These are phyloP conservation scores for Napeogenes inachia DNA, from an alignment of 2,888 invertebrate genomes.

Conservation along the genomic window DNA sequence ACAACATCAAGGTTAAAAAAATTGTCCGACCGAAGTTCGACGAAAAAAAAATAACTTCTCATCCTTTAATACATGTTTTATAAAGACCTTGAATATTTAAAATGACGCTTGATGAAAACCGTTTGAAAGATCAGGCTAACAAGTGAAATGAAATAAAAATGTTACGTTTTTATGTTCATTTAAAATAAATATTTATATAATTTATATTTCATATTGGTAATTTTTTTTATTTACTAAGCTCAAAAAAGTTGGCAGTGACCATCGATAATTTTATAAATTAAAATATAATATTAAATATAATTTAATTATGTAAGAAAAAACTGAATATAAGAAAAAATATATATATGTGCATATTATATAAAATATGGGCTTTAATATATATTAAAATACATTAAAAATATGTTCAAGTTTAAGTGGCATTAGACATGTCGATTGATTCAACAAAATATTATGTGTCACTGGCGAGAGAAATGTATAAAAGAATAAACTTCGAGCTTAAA, in stretches of 20 bases:
- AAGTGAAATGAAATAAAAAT: too few relatives aligned
- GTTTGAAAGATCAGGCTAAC: too few relatives aligned
- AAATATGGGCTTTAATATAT: not conserved
- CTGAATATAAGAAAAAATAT: not conserved
- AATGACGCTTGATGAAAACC: too few relatives aligned
- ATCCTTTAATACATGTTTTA: not conserved
- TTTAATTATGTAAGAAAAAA: not conserved
- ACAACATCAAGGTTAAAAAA: conserved; percentile 1
- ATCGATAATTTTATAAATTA: too few relatives aligned
- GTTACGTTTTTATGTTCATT: too few relatives aligned
- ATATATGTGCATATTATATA: not conserved
- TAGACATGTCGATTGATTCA: not conserved
- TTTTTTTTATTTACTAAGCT: too few relatives aligned
- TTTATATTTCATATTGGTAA: too few relatives aligned
- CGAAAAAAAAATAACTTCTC: not conserved
- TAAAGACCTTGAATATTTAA: not conserved
- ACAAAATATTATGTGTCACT: conserved; percentile 30
- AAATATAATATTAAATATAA: too few relatives aligned
- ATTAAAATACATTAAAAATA: not conserved
- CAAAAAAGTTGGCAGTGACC: too few relatives aligned
- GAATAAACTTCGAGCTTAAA: conserved; percentile 48
- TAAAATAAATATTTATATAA: too few relatives aligned
- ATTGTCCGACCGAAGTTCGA: not conserved
- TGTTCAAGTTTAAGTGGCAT: not conserved
- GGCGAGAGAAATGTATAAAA: conserved; percentile 68